phyloP scores from a whole-genome alignment of 2,888 invertebrate species.

The Eristalis arbustorum region DNA sequence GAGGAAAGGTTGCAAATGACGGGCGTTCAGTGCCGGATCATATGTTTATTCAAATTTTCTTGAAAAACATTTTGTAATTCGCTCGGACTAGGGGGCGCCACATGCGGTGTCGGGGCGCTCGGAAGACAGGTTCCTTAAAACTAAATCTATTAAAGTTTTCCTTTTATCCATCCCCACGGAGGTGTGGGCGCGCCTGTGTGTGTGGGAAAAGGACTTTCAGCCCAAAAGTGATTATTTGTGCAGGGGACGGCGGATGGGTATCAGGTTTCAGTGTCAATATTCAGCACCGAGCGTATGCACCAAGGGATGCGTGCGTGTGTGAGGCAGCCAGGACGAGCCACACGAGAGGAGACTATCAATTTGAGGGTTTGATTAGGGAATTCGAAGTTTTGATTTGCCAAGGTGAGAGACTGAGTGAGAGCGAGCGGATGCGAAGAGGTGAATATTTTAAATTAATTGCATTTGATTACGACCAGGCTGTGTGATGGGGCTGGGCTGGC shows the following conservation, averaged over 20 bases:
- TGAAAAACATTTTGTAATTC: constrained; percentile 64
- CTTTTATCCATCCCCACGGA: constrained; percentile 31
- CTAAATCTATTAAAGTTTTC: constrained; percentile 68
- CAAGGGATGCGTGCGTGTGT: background rate
- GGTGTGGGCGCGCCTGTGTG: background rate
- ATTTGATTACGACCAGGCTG: background rate
- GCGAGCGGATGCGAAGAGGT: constrained; percentile 22
- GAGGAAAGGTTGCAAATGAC: background rate
- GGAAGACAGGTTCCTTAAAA: constrained; percentile 41
- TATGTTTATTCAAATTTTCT: constrained; percentile 65
- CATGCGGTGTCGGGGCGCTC: background rate
- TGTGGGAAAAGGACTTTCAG: constrained; percentile 38
- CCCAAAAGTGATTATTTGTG: constrained; percentile 60
- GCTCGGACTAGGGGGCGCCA: background rate
- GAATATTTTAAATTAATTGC: constrained; percentile 56
- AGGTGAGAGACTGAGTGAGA: no score
- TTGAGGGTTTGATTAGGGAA: constrained; percentile 50
- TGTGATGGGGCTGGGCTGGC: background rate
- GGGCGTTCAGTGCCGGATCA: background rate
- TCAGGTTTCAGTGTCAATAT: constrained; percentile 66
- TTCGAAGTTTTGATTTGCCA: constrained; percentile 49
- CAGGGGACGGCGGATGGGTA: constrained; percentile 55
- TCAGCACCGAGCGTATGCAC: constrained; percentile 14
- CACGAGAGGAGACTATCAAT: constrained; percentile 35
- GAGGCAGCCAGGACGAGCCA: background rate